Base-by-base conservation (phyloP, 2,888 invertebrate genomes). In the Coecobrya sp. region DNA sequence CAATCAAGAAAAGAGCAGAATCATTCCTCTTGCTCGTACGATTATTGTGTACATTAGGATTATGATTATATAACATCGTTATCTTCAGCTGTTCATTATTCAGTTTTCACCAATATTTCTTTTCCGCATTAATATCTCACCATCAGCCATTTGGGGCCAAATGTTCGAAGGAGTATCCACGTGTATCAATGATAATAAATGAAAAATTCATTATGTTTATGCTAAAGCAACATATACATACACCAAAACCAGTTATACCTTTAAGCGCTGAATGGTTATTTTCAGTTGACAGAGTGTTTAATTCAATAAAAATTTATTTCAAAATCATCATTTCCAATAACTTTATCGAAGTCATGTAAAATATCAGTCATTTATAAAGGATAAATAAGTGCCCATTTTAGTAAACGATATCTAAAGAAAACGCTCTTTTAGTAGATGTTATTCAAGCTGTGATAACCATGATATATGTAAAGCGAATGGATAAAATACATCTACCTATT, bases 61-160 rank as follows among this genome's bases (percentile, higher is more conserved):
- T 30, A 68, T 19, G 27, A 27, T 68, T 5, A 68, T 30, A 30
- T 59, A 59, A 27, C 65, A 65, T 65, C 25, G 25, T 30, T 68
- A n/a, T 68, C 36, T 68, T 81, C 81, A 81, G 55, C 81, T 81
- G 82, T 22, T 59, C 82, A 55, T 82, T 82, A 82, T 36, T 79
- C 27, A 16, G 49, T 16, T 52, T 7, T 10, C 49, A 68, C 19
- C 5, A 13, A 49, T 11, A 11, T 49, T 49, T 11, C 11, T 7
- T 11, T 49, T 7, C 10, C 16, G 10, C 11, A 49, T 49, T n/a
- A n/a, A n/a, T n/a, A n/a, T n/a, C n/a, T n/a, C n/a, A 10, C 49
- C 10, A 1, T 49, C 49, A 59, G 59, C 8, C 25, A 65, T 10
- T 65, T 22, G 62, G 11, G 3, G 8, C 62, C 62, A 65, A 25